These are phyloP conservation scores for Parambassis ranga DNA, from an alignment of 2,797 vertebrate genomes.

Conservation along the genomic window DNA sequence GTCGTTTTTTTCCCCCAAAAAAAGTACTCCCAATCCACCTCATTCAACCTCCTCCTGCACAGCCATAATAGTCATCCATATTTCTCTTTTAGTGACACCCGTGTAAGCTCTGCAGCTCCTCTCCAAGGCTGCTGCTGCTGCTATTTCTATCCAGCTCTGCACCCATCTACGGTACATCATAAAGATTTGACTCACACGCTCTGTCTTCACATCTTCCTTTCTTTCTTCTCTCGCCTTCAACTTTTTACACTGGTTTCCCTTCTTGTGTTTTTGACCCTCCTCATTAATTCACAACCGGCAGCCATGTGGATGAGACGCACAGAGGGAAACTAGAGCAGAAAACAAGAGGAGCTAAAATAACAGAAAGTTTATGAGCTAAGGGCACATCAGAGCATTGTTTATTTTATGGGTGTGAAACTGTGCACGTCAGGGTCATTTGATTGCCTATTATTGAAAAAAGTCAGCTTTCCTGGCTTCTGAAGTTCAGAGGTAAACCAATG, in stretches of 20 bases:
- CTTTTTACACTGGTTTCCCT: background rate
- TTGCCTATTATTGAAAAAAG: background rate
- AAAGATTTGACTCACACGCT: conserved; percentile 30
- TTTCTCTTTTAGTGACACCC: conserved; percentile 44
- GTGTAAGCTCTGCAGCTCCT: conserved; percentile 22
- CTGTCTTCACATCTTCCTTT: conserved; percentile 18
- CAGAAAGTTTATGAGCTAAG: conserved; percentile 5
- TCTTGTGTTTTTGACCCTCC: conserved; percentile 9
- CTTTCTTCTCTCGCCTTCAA: background rate
- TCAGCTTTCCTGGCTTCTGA: background rate
- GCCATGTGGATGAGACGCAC: conserved; percentile 28
- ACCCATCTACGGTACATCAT: conserved; percentile 26
- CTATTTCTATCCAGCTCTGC: conserved; percentile 20
- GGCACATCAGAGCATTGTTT: background rate
- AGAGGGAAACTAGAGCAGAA: conserved; percentile 8
- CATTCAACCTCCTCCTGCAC: conserved; percentile 12
- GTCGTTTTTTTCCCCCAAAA: conserved; percentile 36
- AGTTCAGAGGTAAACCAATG: too few species aligned
- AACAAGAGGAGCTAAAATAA: conserved; percentile 28
- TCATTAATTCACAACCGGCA: conserved; percentile 67
- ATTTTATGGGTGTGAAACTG: background rate
- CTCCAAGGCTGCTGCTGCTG: conserved; percentile 49
- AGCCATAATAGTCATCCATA: conserved; percentile 40
- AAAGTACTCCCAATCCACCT: conserved; percentile 20
- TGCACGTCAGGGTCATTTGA: background rate